These are phyloP conservation scores for Aplodontia rufa DNA, from an alignment of 2,113 vertebrate species.

Conservation along the genomic window DNA sequence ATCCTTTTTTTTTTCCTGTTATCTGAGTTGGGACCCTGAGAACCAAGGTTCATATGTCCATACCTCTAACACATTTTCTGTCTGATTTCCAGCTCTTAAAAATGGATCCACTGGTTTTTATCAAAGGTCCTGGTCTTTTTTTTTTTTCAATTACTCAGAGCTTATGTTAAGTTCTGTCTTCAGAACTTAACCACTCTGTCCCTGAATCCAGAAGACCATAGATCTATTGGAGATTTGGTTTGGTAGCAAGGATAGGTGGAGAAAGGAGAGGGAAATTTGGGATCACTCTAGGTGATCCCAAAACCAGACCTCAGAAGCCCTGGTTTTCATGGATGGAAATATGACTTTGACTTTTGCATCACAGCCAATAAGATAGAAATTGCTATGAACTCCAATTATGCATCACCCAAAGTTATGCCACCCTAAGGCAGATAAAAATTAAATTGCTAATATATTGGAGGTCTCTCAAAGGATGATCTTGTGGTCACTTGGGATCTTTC, in stretches of 20 bases:
- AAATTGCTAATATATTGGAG: not conserved
- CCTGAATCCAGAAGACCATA: constrained; percentile 52
- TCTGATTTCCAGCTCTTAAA: constrained; percentile 51
- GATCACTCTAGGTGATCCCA: constrained; percentile 70
- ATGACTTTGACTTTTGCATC: not conserved
- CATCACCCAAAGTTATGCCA: not conserved
- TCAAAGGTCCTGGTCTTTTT: constrained; percentile 59
- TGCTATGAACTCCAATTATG: not conserved
- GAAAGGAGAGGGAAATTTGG: constrained; percentile 50
- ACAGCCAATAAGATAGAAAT: not conserved
- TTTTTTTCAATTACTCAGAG: constrained; percentile 51
- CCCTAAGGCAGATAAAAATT: not conserved
- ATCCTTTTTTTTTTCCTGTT: constrained; percentile 31
- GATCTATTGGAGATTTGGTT: constrained; percentile 71
- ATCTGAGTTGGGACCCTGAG: not conserved
- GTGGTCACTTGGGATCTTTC: not conserved
- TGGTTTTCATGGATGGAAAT: not conserved
- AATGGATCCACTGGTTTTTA: not conserved
- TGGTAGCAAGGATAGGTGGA: not conserved
- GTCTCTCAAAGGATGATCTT: not conserved
- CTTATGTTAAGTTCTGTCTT: not conserved
- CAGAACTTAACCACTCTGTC: constrained; percentile 33
- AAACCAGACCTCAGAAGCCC: not conserved
- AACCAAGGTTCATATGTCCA: not conserved
- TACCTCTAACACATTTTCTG: constrained; percentile 44